Evolutionary conservation across 2,113 vertebrate species (phyloP), one percentile per base, ranked within the genome.

Genomic region (Connochaetes taurinus): DNA sequence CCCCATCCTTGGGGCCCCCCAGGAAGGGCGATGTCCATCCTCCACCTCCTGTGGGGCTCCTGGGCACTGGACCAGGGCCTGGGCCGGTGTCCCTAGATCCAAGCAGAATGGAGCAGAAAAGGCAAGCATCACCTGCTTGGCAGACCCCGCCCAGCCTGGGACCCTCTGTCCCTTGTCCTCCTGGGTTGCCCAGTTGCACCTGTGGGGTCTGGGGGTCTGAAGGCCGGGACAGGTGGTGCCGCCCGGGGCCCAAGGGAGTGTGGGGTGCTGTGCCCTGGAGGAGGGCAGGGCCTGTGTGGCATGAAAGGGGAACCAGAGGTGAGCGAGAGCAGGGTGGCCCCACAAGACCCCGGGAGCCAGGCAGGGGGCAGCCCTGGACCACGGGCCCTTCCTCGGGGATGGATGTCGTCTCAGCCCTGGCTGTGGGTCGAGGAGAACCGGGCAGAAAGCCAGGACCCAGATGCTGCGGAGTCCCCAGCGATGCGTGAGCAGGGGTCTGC

Each of bases 301-400:
- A 1, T 2, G 58, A 50, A 5, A 3, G 13, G 16, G 33, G 16
- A 29, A 5, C 40, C 60, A 36, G 36, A 23, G 40, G 6, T 13
- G 23, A 57, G 23, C 6, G 6, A 7, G 36, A 15, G 36, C 36
- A 57, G 33, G 25, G 31, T 4, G 27, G 52, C 16, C 64, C 1
- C 21, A 50, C 0, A 0, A 31, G 40, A 29, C 4, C 4, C 45
- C 6, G 1, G 36, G 3, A 45, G 31, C 62, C 3, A 3, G 45
- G 14, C 0, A 10, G 33, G 23, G 3, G 31, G 40, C 87, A 7
- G 43, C 52, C 45, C 87, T 3, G 11, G 11, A 14, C 7, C 10
- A 47, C 2, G 6, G 16, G 33, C 27, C 76, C 21, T 43, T 12
- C 57, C 33, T 31, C 0, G 0, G 9, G 57, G 31, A 17, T 8